Evolutionary conservation across 2,888 invertebrate genomes (phyloP), one percentile per base, ranked within the genome.

Genomic region (Gortyna flavago): DNA sequence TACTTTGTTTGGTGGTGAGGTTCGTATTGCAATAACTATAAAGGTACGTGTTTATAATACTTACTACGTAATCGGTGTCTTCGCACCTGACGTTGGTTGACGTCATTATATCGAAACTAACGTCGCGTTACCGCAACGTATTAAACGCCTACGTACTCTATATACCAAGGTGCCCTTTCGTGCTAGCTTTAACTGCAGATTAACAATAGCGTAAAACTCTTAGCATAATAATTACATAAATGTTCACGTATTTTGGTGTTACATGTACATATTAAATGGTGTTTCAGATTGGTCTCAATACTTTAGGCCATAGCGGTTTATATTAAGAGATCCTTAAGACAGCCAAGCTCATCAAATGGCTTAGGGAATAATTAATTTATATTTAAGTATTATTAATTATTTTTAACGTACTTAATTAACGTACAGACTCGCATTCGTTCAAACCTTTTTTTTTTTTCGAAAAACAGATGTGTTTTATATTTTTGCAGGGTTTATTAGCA

Each of bases 241-340:
- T 79, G 79, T 59, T 83, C 51, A 48, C 64, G 25, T 54, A 62
- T 29, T 44, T 57, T 67, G 67, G 29, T 71, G 61, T 61, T 57
- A 61, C 59, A 72, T 79, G 59, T 77, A 61, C 54, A 29, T 78
- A 69, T 57, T 61, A 44, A 72, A 61, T 76, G 74, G 67, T 79
- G 72, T 67, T 64, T 59, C 35, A 18, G 44, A 44, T 83, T 84
- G 83, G 85, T 85, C 78, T 81, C 65, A 69, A 74, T 77, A 68
- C 41, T 75, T 81, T 79, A 84, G 84, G 84, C 84, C 84, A 72
- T 81, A 74, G 68, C 54, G 77, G 77, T 76, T 66, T 81, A 80
- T 67, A 81, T 80, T 80, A 72, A 72, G 76, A 76, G 81, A 80
- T 80, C 73, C 51, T 73, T 71, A 62, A 18, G 38, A 73, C 59